Conservation (phyloP, 2,888 invertebrate genomes). For the Luperina testacea region DNA sequence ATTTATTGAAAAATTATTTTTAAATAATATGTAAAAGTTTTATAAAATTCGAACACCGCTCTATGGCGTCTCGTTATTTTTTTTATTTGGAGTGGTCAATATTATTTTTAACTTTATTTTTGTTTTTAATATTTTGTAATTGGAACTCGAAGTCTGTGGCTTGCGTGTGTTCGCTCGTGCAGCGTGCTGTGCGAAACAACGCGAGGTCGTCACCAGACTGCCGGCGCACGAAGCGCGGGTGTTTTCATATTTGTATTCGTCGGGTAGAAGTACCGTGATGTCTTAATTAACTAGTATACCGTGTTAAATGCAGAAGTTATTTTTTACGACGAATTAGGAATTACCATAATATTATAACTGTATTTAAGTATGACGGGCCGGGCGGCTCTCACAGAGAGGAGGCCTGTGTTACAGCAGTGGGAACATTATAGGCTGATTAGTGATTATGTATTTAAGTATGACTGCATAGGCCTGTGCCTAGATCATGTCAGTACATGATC, state of each 20-base stretch:
- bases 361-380: background rate
- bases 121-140: conserved; percentile 28
- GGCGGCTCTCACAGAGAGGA: no score
- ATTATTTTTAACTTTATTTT: background rate
- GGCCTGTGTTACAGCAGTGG: no score
- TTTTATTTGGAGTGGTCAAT: background rate
- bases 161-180: conserved; percentile 49
- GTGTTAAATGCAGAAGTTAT: background rate
- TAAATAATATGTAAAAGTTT: background rate
- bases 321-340: background rate
- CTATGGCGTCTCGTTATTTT: background rate
- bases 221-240: conserved; percentile 53
- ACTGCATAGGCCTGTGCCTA: no score
- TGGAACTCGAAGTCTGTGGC: conserved; percentile 23
- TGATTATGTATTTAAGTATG: background rate
- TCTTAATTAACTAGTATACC: conserved; percentile 25
- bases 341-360: background rate
- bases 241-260: conserved; percentile 58
- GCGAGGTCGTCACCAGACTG: conserved; percentile 71
- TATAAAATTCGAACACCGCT: conserved; percentile 15
- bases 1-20: background rate
- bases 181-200: conserved; percentile 66
- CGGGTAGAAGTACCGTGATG: conserved; percentile 33
- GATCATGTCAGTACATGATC: no score
- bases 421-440: no score